Conservation (phyloP, 2,113 vertebrate genomes). For the Marmota monax region DNA sequence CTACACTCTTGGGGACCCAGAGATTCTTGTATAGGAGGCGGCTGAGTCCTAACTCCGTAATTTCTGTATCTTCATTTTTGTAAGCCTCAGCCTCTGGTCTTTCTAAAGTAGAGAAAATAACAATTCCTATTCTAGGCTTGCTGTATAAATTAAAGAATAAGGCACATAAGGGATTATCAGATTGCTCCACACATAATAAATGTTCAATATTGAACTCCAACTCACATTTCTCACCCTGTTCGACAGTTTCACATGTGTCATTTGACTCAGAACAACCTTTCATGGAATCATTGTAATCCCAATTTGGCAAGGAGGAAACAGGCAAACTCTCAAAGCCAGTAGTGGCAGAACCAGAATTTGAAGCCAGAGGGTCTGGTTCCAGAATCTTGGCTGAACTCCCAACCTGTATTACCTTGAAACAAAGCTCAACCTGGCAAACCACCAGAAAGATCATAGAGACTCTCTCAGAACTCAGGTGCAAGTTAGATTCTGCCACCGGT, state of each 20-base stretch:
- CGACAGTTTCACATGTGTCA: background rate
- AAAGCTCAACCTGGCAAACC: background rate
- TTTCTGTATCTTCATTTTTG: background rate
- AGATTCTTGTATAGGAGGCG: background rate
- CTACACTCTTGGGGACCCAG: background rate
- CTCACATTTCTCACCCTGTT: background rate
- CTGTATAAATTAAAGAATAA: background rate
- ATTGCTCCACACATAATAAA: background rate
- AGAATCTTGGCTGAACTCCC: background rate
- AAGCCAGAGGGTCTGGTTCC: background rate
- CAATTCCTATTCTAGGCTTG: background rate
- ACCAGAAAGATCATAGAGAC: background rate
- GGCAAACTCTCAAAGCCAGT: background rate
- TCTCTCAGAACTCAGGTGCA: background rate
- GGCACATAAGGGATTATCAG: background rate
- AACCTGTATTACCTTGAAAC: background rate
- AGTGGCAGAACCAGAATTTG: background rate
- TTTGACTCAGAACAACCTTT: background rate
- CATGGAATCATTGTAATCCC: background rate
- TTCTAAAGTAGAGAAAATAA: background rate
- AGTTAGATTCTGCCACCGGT: background rate
- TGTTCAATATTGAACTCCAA: background rate
- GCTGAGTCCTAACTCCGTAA: background rate
- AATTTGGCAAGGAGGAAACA: slow-evolving; percentile 18
- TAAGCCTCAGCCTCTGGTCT: background rate